Evolutionary conservation across 2,113 vertebrate species (phyloP).

Genomic region (Ancistrus triradiatus): DNA sequence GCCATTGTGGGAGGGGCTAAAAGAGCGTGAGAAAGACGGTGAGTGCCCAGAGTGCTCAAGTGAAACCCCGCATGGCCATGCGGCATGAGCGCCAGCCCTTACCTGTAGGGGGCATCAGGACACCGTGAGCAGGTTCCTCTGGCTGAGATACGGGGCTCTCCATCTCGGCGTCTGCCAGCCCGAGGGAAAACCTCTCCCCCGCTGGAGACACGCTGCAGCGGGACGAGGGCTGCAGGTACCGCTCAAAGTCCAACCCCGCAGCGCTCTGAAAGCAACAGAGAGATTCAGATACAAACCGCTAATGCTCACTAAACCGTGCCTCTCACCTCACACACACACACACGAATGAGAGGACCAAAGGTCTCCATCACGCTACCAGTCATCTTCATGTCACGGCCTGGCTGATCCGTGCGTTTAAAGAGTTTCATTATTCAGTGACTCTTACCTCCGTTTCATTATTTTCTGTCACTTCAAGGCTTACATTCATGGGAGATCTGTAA

Average conservation of each 20-base stretch:
- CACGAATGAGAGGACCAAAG: too few relatives aligned
- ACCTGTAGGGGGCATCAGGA: conserved; percentile 25
- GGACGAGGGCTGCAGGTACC: conserved; percentile 61
- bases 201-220: conserved; percentile 55
- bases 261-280: conserved; percentile 50
- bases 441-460: conserved; percentile 58
- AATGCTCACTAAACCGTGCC: too few relatives aligned
- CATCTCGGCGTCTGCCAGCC: conserved; percentile 55
- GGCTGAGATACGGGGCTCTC: conserved; percentile 57
- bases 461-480: conserved; percentile 33
- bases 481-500: conserved; percentile 5
- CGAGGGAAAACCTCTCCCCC: conserved; percentile 51
- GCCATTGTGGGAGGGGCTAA: too few relatives aligned
- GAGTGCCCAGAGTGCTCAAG: not conserved
- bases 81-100: not conserved
- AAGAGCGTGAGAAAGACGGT: too few relatives aligned
- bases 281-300: too few relatives aligned
- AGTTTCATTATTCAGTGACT: not conserved
- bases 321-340: too few relatives aligned
- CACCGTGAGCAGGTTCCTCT: conserved; percentile 40
- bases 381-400: too few relatives aligned
- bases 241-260: conserved; percentile 64
- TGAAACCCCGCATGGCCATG: not conserved
- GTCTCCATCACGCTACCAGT: too few relatives aligned
- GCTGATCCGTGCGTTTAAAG: too few relatives aligned